These are phyloP conservation scores for Leptinotarsa juncta DNA, from an alignment of 2,888 invertebrate genomes.

Conservation along the genomic window DNA sequence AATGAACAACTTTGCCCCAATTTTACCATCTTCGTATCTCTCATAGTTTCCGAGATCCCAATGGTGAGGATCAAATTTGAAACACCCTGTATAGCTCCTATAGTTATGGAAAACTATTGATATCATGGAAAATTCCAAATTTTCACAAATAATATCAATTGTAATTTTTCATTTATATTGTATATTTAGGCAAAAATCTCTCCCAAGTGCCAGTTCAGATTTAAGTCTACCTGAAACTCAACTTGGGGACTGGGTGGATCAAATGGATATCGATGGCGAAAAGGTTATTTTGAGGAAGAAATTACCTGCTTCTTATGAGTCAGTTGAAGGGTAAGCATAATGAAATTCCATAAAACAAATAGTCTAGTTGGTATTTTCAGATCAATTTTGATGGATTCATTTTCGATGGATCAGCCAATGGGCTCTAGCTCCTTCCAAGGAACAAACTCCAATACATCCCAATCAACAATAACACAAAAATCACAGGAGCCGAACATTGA, in stretches of 20 bases:
- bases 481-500: conserved; percentile 92
- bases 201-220: conserved; percentile 81
- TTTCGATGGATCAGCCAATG: conserved; percentile 47
- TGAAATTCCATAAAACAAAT: background rate
- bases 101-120: too few relatives aligned
- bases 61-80: too few relatives aligned
- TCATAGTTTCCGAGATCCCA: too few relatives aligned
- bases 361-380: conserved; percentile 33
- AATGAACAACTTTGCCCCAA: too few relatives aligned
- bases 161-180: background rate
- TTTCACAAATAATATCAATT: background rate
- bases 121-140: background rate
- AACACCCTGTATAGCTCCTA: too few relatives aligned
- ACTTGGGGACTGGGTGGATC: conserved; percentile 71
- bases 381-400: conserved; percentile 50
- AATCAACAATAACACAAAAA: conserved; percentile 62
- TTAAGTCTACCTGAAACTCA: conserved; percentile 71
- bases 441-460: conserved; percentile 44
- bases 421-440: conserved; percentile 49
- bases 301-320: conserved; percentile 61
- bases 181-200: conserved; percentile 75
- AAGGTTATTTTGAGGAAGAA: conserved; percentile 74
- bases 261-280: conserved; percentile 75
- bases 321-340: conserved; percentile 55
- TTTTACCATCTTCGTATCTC: too few relatives aligned